Evolutionary conservation across 2,797 vertebrate genomes (phyloP), one percentile per base, ranked within the genome.

Genomic region (Sciurus vulgaris): DNA sequence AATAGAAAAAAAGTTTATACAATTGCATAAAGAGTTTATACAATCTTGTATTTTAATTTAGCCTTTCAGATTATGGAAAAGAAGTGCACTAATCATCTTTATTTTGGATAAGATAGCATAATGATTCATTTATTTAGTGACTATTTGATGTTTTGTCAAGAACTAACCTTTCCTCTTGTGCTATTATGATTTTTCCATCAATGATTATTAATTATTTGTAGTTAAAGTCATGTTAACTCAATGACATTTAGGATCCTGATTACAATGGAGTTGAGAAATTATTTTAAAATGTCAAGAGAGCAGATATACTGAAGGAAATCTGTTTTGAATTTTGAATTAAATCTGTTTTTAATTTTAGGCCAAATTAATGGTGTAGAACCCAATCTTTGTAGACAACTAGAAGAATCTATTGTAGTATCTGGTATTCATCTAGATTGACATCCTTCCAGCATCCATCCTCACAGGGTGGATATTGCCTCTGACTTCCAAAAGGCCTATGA

Each of bases 231-330:
- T 47, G 0, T 98, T 98, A 98, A 20, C 38, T 78, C 95, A 83
- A 20, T 9, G 1, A 81, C 72, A 70, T 73, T 90, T 92, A 65
- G 38, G 56, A 61, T 54, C 24, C 89, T 17, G 65, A 10, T 73
- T 41, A 65, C 81, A 93, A 81, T 86, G 41, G 73, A 82, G 41
- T 97, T 84, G 93, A 92, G 87, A 86, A 97, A 97, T 97, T 96
- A 96, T 95, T 91, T 96, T 82, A 98, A 94, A 94, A 96, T 96
- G 51, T 95, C 72, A 79, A 47, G 54, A 70, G 96, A 93, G 83
- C 83, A 97, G 90, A 92, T 97, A 93, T 77, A n/a, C 84, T 79
- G 38, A 92, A 97, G 92, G 87, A 97, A 97, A 90, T 86, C 94
- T 95, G 92, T 96, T 61, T 96, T 86, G 87, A 98, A 94, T 67